Percentiles rank a stretch among this genome's conserved stretches.
These are phyloP conservation scores for Parambassis ranga DNA, from an alignment of 2,797 vertebrate species.

Conservation along the genomic window DNA sequence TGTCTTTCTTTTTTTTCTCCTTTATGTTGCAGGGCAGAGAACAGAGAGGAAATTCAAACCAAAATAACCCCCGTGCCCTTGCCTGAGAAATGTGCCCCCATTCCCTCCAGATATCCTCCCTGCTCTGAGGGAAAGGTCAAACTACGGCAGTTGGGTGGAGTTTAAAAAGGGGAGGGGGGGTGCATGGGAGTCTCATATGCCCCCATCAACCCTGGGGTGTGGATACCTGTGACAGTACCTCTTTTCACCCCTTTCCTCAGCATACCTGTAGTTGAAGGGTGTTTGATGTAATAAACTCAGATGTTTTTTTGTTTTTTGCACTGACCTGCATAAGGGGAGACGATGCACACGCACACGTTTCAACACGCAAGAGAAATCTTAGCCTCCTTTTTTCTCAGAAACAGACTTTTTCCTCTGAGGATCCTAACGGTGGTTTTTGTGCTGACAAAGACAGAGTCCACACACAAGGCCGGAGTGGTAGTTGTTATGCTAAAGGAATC, in stretches of 20 bases:
- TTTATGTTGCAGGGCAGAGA: slow-evolving; percentile 68
- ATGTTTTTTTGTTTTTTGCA: not conserved
- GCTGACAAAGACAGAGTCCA: slow-evolving; percentile 70
- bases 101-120: slow-evolving; percentile 62
- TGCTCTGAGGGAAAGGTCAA: slow-evolving; percentile 73
- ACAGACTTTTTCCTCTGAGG: slow-evolving; percentile 23
- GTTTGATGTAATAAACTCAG: not conserved
- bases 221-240: slow-evolving; percentile 34
- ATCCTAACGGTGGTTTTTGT: slow-evolving; percentile 49
- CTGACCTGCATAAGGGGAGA: not conserved
- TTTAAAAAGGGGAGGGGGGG: slow-evolving; percentile 17
- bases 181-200: slow-evolving; percentile 7
- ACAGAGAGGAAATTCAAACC: slow-evolving; percentile 76
- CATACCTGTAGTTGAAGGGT: not conserved
- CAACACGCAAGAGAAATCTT: no score
- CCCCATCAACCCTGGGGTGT: slow-evolving; percentile 18
- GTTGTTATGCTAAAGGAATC: slow-evolving; percentile 80
- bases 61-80: slow-evolving; percentile 74
- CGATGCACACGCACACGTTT: no score
- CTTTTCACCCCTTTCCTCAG: not conserved
- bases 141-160: slow-evolving; percentile 35
- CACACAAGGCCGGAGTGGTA: slow-evolving; percentile 45
- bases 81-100: slow-evolving; percentile 64
- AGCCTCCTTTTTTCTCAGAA: not conserved
- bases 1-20: not conserved